phyloP scores from a whole-genome alignment of 2,113 vertebrate species.

The Nematolebias whitei region DNA sequence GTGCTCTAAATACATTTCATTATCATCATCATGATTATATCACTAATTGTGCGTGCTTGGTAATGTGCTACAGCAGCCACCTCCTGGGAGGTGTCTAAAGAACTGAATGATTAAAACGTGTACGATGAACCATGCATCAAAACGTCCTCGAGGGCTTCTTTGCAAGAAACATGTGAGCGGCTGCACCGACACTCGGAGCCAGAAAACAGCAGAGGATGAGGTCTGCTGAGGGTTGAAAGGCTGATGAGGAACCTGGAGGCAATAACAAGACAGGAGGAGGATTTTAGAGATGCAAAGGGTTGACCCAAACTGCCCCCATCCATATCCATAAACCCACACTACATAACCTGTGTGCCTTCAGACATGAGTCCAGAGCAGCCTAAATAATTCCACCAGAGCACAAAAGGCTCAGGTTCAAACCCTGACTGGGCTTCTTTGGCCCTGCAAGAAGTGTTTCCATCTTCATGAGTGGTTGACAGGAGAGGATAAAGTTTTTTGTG shows the following conservation, averaged over 20 bases:
- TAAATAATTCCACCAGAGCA: constrained; percentile 61
- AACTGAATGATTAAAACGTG: constrained; percentile 83
- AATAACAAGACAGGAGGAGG: constrained; percentile 65
- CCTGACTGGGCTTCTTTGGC: constrained; percentile 42
- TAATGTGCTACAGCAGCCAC: constrained; percentile 76
- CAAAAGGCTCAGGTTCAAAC: constrained; percentile 43
- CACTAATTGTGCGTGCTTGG: constrained; percentile 80
- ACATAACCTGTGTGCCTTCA: constrained; percentile 47
- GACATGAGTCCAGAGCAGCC: constrained; percentile 44
- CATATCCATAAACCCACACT: constrained; percentile 61
- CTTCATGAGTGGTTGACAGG: constrained; percentile 64
- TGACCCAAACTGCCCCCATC: constrained; percentile 66
- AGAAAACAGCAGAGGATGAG: constrained; percentile 51
- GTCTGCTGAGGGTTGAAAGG: constrained; percentile 54
- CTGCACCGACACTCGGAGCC: constrained; percentile 58
- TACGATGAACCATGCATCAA: constrained; percentile 79
- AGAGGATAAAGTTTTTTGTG: constrained; percentile 79
- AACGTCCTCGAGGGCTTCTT: constrained; percentile 71
- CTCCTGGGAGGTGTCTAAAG: constrained; percentile 75
- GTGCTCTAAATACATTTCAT: constrained; percentile 85
- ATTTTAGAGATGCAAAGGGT: constrained; percentile 66
- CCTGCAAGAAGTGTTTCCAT: constrained; percentile 33
- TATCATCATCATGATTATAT: constrained; percentile 82
- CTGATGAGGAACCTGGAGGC: constrained; percentile 55
- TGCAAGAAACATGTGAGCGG: constrained; percentile 69